Evolutionary conservation across 2,888 invertebrate genomes (phyloP).

Genomic region (Masnerella sp.): DNA sequence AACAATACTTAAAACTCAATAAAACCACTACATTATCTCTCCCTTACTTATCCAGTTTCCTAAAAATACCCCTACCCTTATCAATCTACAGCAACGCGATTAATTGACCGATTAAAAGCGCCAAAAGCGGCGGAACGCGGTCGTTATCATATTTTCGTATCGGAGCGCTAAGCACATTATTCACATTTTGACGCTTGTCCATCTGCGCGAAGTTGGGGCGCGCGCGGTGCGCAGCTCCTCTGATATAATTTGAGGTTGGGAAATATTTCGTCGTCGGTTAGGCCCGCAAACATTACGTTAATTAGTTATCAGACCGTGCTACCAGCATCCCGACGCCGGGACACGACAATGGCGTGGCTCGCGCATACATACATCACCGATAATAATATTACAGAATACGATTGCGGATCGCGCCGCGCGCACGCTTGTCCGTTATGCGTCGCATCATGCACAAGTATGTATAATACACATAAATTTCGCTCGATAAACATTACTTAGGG

Average conservation of each 20-base stretch:
- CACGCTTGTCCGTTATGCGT: constrained; percentile 57
- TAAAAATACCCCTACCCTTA: too few relatives aligned
- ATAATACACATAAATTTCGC: constrained; percentile 57
- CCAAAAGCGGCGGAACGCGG: neutral
- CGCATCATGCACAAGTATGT: constrained; percentile 58
- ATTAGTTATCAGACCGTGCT: constrained; percentile 62
- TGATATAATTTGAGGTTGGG: constrained; percentile 59
- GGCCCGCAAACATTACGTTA: constrained; percentile 66
- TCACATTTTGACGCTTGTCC: constrained; percentile 38
- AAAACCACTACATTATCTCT: too few relatives aligned
- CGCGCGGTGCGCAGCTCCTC: constrained; percentile 36
- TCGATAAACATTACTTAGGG: constrained; percentile 58
- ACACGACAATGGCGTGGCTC: constrained; percentile 70
- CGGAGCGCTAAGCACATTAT: constrained; percentile 16
- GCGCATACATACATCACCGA: constrained; percentile 65
- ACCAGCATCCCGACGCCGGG: constrained; percentile 60
- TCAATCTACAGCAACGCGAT: too few relatives aligned
- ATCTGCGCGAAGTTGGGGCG: constrained; percentile 39
- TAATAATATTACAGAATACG: constrained; percentile 63
- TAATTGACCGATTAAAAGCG: too few relatives aligned
- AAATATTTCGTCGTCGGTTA: constrained; percentile 63
- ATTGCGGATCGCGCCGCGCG: constrained; percentile 59
- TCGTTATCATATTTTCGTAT: constrained; percentile 8
- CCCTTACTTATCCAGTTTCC: too few relatives aligned
- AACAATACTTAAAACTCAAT: too few relatives aligned